A percentile compares a stretch with the other conserved stretches of the same genome.
Conservation (phyloP, 2,797 vertebrate genomes). For the Etheostoma nigrum region DNA sequence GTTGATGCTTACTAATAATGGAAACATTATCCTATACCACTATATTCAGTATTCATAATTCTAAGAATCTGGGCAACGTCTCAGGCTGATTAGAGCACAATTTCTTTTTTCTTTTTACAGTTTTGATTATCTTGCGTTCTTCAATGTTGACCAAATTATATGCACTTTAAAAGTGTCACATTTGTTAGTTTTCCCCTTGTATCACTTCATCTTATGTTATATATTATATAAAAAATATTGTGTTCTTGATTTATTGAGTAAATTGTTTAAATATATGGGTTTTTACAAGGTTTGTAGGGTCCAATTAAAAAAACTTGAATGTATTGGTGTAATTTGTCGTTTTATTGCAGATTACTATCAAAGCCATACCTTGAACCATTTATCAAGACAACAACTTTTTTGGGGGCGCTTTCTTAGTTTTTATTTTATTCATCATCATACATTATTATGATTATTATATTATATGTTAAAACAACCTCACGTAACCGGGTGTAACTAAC, state of each 20-base stretch:
- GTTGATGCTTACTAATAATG: slow-evolving; percentile 9
- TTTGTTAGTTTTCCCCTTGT: slow-evolving; percentile 46
- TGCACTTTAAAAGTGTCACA: slow-evolving; percentile 79
- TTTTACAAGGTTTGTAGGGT: slow-evolving; percentile 69
- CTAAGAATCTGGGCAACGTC: slow-evolving; percentile 1
- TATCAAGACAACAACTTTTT: too few species aligned
- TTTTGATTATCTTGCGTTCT: slow-evolving; percentile 30
- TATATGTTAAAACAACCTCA: background rate
- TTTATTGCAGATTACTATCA: background rate
- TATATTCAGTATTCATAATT: slow-evolving; percentile 25
- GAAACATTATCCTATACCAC: background rate
- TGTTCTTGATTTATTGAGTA: slow-evolving; percentile 20
- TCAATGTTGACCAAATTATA: slow-evolving; percentile 68
- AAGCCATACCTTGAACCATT: rapidly evolving
- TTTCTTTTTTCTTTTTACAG: background rate
- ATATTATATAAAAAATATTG: background rate
- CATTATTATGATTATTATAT: background rate
- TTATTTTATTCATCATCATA: background rate
- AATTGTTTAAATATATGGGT: slow-evolving; percentile 33
- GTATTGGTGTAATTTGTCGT: slow-evolving; percentile 7
- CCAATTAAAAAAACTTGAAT: slow-evolving; percentile 70
- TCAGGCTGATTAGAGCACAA: slow-evolving; percentile 25
- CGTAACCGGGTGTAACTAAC: slow-evolving; percentile 16
- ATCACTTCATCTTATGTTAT: slow-evolving; percentile 33
- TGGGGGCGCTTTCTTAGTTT: background rate